Evolutionary conservation across 2,113 vertebrate genomes (phyloP).

Genomic region (Pseudopodoces humilis): DNA sequence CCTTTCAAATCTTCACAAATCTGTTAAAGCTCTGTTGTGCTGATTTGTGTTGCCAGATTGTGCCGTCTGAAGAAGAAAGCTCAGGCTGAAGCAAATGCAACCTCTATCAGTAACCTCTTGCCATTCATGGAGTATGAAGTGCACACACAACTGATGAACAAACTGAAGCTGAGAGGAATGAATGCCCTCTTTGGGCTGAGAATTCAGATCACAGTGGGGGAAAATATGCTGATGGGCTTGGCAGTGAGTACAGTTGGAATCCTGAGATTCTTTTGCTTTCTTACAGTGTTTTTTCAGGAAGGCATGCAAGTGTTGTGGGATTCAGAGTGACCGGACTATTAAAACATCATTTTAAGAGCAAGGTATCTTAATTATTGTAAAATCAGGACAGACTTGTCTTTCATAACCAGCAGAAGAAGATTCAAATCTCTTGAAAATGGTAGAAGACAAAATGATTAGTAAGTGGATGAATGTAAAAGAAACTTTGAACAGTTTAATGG

Average conservation of each 20-base stretch:
- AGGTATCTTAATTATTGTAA: not conserved
- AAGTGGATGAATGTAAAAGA: not conserved
- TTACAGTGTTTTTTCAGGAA: not conserved
- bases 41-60: constrained; percentile 70
- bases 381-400: not conserved
- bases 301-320: not conserved
- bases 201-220: constrained; percentile 95
- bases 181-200: constrained; percentile 93
- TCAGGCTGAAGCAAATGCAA: constrained; percentile 96
- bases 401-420: not conserved
- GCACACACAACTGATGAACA: constrained; percentile 98
- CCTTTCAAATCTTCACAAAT: accelerated
- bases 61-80: constrained; percentile 97
- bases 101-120: constrained; percentile 90
- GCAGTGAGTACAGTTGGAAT: constrained; percentile 82
- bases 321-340: not conserved
- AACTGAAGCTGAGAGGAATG: constrained; percentile 95
- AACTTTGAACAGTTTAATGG: not conserved
- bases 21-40: not conserved
- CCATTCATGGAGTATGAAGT: constrained; percentile 99
- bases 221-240: constrained; percentile 95
- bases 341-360: not conserved
- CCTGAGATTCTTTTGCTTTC: not conserved
- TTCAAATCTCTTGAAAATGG: not conserved
- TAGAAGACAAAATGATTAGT: not conserved